These are phyloP conservation scores for Sesia apiformis DNA, from an alignment of 2,888 invertebrate genomes.

Conservation along the genomic window DNA sequence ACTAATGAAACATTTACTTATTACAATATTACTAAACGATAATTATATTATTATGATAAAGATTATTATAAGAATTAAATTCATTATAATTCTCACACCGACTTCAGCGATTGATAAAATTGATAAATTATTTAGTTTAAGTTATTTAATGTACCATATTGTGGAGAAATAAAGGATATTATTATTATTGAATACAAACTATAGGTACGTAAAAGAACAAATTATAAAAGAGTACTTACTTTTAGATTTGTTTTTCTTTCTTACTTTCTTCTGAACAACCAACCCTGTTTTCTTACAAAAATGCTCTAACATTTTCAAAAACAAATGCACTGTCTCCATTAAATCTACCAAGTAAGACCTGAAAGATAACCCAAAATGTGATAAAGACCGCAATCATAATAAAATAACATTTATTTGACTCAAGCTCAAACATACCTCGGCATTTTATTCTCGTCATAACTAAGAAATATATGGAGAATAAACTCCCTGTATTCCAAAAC, in stretches of 20 bases:
- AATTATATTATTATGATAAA: too few relatives aligned
- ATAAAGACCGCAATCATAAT: background rate
- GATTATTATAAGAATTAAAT: too few relatives aligned
- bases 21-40: too few relatives aligned
- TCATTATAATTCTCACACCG: background rate
- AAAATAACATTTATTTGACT: background rate
- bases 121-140: background rate
- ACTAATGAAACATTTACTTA: too few relatives aligned
- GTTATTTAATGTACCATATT: too few relatives aligned
- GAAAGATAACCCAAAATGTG: slow-evolving; percentile 16
- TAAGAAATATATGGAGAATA: slow-evolving; percentile 84
- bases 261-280: slow-evolving; percentile 81
- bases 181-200: too few relatives aligned
- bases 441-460: slow-evolving; percentile 90
- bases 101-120: background rate
- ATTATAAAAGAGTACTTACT: slow-evolving; percentile 36
- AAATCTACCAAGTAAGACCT: slow-evolving; percentile 90
- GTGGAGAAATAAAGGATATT: too few relatives aligned
- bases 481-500: slow-evolving; percentile 95
- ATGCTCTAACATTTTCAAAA: slow-evolving; percentile 90
- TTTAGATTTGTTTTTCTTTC: slow-evolving; percentile 61
- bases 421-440: slow-evolving; percentile 77
- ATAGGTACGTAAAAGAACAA: too few relatives aligned
- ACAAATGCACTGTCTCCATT: slow-evolving; percentile 91
- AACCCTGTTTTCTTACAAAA: slow-evolving; percentile 78